These are phyloP conservation scores for Drosophila sp. DNA, from an alignment of 1,140 invertebrate species.

Conservation along the genomic window DNA sequence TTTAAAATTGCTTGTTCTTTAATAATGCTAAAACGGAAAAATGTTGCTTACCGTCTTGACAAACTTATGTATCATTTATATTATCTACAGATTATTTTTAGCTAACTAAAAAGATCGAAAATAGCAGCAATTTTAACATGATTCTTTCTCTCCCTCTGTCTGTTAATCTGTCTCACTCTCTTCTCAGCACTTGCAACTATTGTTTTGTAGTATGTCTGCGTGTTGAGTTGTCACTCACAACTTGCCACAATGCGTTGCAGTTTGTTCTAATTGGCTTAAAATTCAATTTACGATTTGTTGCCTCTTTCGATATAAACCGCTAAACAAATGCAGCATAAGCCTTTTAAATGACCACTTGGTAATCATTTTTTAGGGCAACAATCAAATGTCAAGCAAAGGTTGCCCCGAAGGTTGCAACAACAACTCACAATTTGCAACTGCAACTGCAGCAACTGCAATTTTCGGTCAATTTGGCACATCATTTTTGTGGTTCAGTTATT, in stretches of 20 bases:
- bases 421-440: constrained; percentile 12
- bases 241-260: neutral
- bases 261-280: constrained; percentile 4
- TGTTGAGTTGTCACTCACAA: neutral
- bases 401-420: neutral
- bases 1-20: too few relatives aligned
- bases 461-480: constrained; percentile 73
- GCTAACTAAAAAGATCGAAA: too few relatives aligned
- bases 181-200: neutral
- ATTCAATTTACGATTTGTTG: constrained; percentile 13
- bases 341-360: neutral
- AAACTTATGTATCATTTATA: too few relatives aligned
- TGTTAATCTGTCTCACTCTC: neutral
- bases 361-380: constrained; percentile 9
- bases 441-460: constrained; percentile 68
- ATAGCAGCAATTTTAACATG: too few relatives aligned
- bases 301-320: constrained; percentile 57
- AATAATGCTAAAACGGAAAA: too few relatives aligned
- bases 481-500: constrained; percentile 70
- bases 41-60: too few relatives aligned
- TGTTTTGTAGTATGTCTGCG: neutral
- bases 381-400: constrained; percentile 66
- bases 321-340: constrained; percentile 71
- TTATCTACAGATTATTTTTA: too few relatives aligned
- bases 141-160: neutral